A percentile compares a stretch with the other conserved stretches of the same genome.
These are phyloP conservation scores for Ochropacha duplaris DNA, from an alignment of 2,888 invertebrate species.

Conservation along the genomic window DNA sequence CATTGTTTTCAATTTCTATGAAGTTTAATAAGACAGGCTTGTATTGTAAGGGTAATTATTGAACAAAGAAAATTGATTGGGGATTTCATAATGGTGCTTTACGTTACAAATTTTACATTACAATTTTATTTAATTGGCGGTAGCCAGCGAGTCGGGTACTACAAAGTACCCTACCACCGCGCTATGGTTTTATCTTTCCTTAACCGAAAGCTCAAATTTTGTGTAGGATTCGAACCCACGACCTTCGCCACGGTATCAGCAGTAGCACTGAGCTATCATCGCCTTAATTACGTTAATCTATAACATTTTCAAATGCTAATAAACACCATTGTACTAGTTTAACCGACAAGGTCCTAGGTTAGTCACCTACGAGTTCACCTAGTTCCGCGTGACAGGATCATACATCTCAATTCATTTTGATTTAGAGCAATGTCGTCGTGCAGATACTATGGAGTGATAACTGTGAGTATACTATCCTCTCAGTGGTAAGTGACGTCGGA, in stretches of 20 bases:
- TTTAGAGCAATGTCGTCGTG: slow-evolving; percentile 27
- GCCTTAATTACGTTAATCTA: not conserved
- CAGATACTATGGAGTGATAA: not conserved
- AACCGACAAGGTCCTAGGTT: slow-evolving; percentile 27
- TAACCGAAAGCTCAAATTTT: no score
- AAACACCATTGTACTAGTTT: slow-evolving; percentile 6
- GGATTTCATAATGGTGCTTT: slow-evolving; percentile 15
- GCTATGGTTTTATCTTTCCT: no score
- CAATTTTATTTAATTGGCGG: no score
- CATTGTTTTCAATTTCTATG: slow-evolving; percentile 24
- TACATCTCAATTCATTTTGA: slow-evolving; percentile 47
- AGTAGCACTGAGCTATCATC: no score
- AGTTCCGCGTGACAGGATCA: slow-evolving; percentile 34
- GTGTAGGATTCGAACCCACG: no score
- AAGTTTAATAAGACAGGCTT: slow-evolving; percentile 39
- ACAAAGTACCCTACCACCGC: no score
- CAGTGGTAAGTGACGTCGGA: no score
- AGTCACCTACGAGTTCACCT: no score
- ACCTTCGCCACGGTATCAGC: no score
- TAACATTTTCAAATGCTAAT: not conserved
- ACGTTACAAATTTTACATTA: no score
- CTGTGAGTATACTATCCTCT: no score
- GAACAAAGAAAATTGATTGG: slow-evolving; percentile 30
- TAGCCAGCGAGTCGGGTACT: no score
- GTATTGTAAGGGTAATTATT: slow-evolving; percentile 27